phyloP scores from a whole-genome alignment of 2,113 vertebrate genomes.

The Lipotes vexillifer region DNA sequence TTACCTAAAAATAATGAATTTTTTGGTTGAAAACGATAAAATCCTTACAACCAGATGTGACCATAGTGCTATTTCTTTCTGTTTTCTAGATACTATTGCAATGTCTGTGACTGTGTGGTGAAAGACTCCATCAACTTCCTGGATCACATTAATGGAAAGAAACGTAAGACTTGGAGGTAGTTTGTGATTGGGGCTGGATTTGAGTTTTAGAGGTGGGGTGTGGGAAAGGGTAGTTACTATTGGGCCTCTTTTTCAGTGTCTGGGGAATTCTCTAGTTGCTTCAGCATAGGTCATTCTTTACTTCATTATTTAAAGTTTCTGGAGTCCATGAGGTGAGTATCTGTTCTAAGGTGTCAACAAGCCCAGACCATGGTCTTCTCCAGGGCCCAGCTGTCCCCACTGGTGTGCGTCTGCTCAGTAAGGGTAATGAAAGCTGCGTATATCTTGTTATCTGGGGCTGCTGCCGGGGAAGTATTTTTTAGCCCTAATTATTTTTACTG shows the following conservation, averaged over 20 bases:
- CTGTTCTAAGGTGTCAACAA: background rate
- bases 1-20: background rate
- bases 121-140: slow-evolving; percentile 99
- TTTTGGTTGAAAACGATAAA: slow-evolving; percentile 22
- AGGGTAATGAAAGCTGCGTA: background rate
- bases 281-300: background rate
- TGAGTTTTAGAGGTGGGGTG: slow-evolving; percentile 11
- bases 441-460: background rate
- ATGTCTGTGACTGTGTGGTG: slow-evolving; percentile 98
- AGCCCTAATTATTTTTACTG: slow-evolving; percentile 8
- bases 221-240: background rate
- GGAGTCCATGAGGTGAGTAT: background rate
- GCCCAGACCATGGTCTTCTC: background rate
- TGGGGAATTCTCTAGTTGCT: background rate
- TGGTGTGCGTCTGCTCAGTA: background rate
- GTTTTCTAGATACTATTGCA: slow-evolving; percentile 93
- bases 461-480: background rate
- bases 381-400: background rate
- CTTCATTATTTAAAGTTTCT: slow-evolving; percentile 29
- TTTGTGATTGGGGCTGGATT: background rate
- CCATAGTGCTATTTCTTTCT: slow-evolving; percentile 7
- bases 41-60: background rate
- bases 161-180: slow-evolving; percentile 87
- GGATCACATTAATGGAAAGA: slow-evolving; percentile 99
- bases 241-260: background rate